Percentiles rank a stretch among this genome's conserved stretches.
Evolutionary conservation across 2,888 invertebrate species (phyloP).

Genomic region (Bugulina stolonifera): DNA sequence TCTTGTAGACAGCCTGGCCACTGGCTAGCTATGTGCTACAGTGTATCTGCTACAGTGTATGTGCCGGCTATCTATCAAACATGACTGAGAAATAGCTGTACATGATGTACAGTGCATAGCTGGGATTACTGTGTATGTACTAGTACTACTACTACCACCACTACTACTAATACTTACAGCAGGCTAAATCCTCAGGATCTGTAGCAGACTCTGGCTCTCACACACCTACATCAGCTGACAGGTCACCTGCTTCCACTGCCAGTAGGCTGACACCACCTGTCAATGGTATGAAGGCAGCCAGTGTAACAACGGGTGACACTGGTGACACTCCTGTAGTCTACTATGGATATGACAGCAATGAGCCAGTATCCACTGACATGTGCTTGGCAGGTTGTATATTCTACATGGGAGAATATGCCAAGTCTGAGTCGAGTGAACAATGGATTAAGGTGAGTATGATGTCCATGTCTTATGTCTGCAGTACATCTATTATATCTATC

Average conservation of each 20-base stretch:
- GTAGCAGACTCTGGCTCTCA: conserved; percentile 20
- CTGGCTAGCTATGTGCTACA: too few species aligned
- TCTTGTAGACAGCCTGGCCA: too few species aligned
- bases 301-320: background rate
- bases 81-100: too few species aligned
- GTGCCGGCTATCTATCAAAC: too few species aligned
- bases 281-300: background rate
- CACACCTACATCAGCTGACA: conserved; percentile 12
- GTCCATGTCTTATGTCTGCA: background rate
- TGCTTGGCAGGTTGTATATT: conserved; percentile 90
- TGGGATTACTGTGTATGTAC: too few species aligned
- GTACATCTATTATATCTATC: background rate
- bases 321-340: conserved; percentile 31
- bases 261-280: background rate
- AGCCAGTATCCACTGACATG: conserved; percentile 74
- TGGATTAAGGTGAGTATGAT: conserved; percentile 44
- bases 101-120: too few species aligned
- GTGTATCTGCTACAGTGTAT: too few species aligned
- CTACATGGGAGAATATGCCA: conserved; percentile 73
- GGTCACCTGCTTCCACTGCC: background rate
- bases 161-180: background rate
- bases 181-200: background rate
- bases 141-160: too few species aligned
- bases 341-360: conserved; percentile 76
- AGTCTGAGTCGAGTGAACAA: conserved; percentile 41